These are phyloP conservation scores for Lagopus muta DNA, from an alignment of 2,113 vertebrate genomes.

Conservation along the genomic window DNA sequence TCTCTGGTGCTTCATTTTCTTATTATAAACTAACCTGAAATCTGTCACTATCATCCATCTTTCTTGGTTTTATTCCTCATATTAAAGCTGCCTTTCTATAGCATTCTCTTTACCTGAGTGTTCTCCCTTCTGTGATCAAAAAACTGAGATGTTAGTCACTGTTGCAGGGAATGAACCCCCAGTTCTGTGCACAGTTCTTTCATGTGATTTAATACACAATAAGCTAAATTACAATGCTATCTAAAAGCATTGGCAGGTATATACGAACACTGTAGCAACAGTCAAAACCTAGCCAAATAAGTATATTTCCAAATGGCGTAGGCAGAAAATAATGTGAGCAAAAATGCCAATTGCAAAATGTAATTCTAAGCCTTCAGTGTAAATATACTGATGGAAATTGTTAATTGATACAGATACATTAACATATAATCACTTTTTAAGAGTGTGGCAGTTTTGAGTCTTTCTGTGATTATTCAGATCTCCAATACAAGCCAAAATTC, in stretches of 20 bases:
- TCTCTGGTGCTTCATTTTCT: background rate
- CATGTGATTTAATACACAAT: background rate
- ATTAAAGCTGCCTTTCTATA: background rate
- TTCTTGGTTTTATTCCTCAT: background rate
- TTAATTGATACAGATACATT: background rate
- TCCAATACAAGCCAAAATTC: conserved; percentile 67
- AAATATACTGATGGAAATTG: background rate
- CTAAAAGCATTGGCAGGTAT: background rate
- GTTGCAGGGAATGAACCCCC: background rate
- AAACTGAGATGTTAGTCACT: background rate
- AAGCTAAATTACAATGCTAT: background rate
- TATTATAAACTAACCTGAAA: background rate
- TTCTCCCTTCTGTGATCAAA: background rate
- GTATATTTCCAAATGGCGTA: background rate
- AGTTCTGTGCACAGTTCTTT: background rate
- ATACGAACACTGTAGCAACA: background rate
- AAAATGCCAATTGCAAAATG: background rate
- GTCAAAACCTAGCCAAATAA: background rate
- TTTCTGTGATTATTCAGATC: conserved; percentile 42
- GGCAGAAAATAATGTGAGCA: background rate
- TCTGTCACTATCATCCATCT: background rate
- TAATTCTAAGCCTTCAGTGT: background rate
- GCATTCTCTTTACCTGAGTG: background rate
- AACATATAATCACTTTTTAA: background rate
- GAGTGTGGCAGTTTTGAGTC: conserved; percentile 25